These are phyloP conservation scores for Oscheius sp. DNA, from an alignment of 2,888 invertebrate species.

Conservation along the genomic window DNA sequence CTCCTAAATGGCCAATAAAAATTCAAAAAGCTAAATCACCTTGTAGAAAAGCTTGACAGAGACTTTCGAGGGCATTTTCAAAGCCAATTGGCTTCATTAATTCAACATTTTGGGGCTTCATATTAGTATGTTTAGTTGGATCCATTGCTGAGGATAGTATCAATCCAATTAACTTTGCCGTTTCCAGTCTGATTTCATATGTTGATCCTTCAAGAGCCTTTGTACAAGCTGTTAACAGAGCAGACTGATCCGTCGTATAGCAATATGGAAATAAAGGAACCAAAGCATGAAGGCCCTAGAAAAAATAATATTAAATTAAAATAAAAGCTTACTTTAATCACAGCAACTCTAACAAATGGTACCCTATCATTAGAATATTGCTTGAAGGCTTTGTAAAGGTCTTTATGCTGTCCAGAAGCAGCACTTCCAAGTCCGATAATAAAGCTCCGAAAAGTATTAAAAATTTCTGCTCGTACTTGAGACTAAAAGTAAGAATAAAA, in stretches of 20 bases:
- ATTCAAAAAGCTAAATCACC: conserved; percentile 74
- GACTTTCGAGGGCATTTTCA: conserved; percentile 78
- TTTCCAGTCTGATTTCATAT: conserved; percentile 88
- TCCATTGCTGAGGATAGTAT: conserved; percentile 78
- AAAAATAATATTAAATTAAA: neutral
- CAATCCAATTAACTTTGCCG: conserved; percentile 89
- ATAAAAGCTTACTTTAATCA: conserved; percentile 78
- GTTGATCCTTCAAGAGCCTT: conserved; percentile 87
- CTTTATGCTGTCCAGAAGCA: conserved; percentile 84
- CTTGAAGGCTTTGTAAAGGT: conserved; percentile 88
- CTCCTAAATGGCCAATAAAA: conserved; percentile 73
- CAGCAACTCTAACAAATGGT: conserved; percentile 89
- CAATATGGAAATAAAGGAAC: conserved; percentile 84
- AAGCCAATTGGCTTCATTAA: neutral
- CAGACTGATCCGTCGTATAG: conserved; percentile 76
- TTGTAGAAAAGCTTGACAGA: conserved; percentile 91
- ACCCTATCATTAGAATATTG: conserved; percentile 89
- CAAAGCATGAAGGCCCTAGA: conserved; percentile 85
- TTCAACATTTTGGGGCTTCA: neutral
- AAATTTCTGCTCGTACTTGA: conserved; percentile 93
- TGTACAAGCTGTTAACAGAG: conserved; percentile 59
- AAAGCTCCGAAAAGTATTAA: conserved; percentile 93
- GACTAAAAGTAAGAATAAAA: conserved; percentile 74
- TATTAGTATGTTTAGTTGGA: conserved; percentile 38
- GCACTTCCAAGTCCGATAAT: conserved; percentile 91